A percentile compares a stretch with the other conserved stretches of the same genome.
Evolutionary conservation across 2,888 invertebrate genomes (phyloP).

Genomic region (Tineola bisselliella): DNA sequence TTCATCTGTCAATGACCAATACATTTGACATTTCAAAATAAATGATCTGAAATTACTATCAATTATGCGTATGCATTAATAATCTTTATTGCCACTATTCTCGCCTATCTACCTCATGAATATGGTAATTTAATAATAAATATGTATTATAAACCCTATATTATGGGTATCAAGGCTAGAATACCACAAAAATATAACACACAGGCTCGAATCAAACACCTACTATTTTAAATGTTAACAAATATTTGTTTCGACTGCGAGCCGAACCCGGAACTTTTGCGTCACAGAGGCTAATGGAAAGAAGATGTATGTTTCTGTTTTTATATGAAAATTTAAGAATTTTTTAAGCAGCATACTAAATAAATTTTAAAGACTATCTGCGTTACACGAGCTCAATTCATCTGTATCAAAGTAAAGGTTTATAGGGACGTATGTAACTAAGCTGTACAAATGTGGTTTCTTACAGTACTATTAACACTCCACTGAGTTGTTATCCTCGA

Average conservation of each 20-base stretch:
- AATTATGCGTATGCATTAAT: neutral
- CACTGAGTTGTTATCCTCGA: neutral
- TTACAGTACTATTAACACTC: neutral
- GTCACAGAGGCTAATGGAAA: too few relatives aligned
- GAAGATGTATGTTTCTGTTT: neutral
- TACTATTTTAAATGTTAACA: too few relatives aligned
- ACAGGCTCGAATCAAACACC: too few relatives aligned
- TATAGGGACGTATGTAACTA: neutral
- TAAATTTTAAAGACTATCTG: neutral
- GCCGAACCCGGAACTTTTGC: too few relatives aligned
- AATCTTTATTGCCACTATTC: too few relatives aligned
- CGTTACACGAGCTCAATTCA: neutral
- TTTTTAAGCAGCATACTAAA: neutral
- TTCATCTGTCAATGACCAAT: constrained; percentile 8
- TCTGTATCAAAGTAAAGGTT: neutral
- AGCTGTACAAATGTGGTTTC: neutral
- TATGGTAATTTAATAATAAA: too few relatives aligned
- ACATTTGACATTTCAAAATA: constrained; percentile 3
- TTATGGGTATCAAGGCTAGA: too few relatives aligned
- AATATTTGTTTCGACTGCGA: too few relatives aligned
- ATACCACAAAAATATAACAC: too few relatives aligned
- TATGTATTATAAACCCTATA: too few relatives aligned
- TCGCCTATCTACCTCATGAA: too few relatives aligned
- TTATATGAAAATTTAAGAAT: neutral
- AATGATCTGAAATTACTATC: neutral